These are phyloP conservation scores for Melanocharis versteri DNA, from an alignment of 2,113 vertebrate genomes.

Conservation along the genomic window DNA sequence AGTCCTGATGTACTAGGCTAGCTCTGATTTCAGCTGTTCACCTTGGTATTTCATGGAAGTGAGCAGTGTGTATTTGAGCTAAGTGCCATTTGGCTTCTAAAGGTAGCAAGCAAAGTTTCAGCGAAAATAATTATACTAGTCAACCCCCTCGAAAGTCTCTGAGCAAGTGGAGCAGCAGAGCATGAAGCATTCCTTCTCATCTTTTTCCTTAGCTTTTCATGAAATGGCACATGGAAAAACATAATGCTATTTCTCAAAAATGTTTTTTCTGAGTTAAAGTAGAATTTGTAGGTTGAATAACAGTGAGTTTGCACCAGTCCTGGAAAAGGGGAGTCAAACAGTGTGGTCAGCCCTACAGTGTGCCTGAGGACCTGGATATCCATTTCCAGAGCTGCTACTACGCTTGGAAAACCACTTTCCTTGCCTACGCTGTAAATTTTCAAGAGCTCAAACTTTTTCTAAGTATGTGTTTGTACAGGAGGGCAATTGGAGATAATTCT, in stretches of 20 bases:
- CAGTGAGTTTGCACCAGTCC: not conserved
- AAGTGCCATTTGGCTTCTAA: not conserved
- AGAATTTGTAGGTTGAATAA: not conserved
- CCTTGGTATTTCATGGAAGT: not conserved
- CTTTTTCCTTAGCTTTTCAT: not conserved
- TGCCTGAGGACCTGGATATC: not conserved
- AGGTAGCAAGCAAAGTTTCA: not conserved
- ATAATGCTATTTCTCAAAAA: not conserved
- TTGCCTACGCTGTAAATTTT: not conserved
- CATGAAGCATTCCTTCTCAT: not conserved
- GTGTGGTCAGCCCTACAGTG: not conserved
- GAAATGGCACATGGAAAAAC: not conserved
- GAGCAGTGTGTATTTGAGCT: not conserved
- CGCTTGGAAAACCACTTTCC: not conserved
- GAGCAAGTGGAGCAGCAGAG: not conserved
- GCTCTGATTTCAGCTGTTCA: not conserved
- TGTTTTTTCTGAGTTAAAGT: not conserved
- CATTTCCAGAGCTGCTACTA: not conserved
- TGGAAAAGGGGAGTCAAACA: not conserved
- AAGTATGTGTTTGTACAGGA: not conserved
- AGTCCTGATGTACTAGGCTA: not conserved
- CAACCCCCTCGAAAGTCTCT: not conserved
- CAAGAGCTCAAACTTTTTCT: not conserved
- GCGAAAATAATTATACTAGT: not conserved
- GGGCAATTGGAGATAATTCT: not conserved